Evolutionary conservation across 2,113 vertebrate species (phyloP).

Genomic region (Acrocephalus arundinaceus): DNA sequence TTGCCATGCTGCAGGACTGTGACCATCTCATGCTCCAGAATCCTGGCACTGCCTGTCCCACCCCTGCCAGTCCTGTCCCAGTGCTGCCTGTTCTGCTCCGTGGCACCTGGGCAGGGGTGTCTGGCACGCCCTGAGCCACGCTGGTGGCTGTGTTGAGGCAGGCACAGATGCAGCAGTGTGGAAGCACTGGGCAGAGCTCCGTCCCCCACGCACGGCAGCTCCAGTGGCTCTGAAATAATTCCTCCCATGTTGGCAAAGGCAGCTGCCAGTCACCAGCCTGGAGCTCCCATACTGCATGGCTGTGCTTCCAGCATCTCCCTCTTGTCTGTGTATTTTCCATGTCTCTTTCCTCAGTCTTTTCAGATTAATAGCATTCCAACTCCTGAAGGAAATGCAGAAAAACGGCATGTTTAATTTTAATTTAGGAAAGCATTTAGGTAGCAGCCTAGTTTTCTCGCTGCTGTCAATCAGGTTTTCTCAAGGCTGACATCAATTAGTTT

Average conservation of each 20-base stretch:
- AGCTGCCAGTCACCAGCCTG: conserved; percentile 4
- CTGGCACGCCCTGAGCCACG: rapidly evolving
- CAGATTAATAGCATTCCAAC: conserved; percentile 59
- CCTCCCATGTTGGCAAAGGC: neutral
- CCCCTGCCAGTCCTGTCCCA: neutral
- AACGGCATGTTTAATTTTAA: conserved; percentile 76
- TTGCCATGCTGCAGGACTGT: rapidly evolving
- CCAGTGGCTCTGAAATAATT: neutral
- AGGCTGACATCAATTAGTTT: conserved; percentile 86
- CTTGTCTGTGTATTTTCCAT: neutral
- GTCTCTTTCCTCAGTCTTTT: conserved; percentile 52
- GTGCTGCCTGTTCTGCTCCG: neutral
- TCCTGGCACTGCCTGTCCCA: neutral
- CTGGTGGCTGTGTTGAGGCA: neutral
- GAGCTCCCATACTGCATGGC: neutral
- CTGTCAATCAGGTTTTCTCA: conserved; percentile 83
- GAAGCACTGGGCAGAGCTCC: neutral
- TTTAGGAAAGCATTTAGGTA: conserved; percentile 76
- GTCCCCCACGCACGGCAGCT: neutral
- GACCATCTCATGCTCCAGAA: neutral
- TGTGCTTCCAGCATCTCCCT: neutral
- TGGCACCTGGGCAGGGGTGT: neutral
- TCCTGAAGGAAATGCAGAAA: conserved; percentile 72
- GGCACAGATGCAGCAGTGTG: neutral
- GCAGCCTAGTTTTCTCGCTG: conserved; percentile 70